Conservation (phyloP, 30 jellyfish, hydroid and myxozoan genomes). For the Sanderia malayensis region DNA sequence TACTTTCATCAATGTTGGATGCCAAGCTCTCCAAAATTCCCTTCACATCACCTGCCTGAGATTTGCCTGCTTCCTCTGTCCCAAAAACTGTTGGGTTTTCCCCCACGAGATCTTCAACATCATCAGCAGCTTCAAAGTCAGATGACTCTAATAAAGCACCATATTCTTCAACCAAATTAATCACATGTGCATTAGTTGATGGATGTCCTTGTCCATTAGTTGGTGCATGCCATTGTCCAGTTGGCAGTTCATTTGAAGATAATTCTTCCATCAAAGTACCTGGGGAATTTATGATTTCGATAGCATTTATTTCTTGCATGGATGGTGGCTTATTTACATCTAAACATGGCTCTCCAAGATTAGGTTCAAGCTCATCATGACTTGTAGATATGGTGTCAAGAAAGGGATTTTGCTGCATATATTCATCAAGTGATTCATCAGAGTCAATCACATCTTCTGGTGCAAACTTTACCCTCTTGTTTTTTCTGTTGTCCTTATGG, state of each 20-base stretch:
- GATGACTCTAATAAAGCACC: conserved; percentile 21
- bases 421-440: conserved; percentile 25
- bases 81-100: background rate
- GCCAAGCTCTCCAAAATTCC: conserved; percentile 21
- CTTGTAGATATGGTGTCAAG: background rate
- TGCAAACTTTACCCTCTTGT: conserved; percentile 3
- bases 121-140: conserved; percentile 27
- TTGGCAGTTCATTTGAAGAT: background rate
- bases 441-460: conserved; percentile 14
- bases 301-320: background rate
- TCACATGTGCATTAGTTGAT: conserved; percentile 2
- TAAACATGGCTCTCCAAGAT: background rate
- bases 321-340: background rate
- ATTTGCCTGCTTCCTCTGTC: conserved; percentile 19
- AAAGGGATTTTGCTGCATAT: conserved; percentile 15
- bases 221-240: background rate
- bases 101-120: conserved; percentile 24
- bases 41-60: conserved; percentile 22
- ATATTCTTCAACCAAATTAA: conserved; percentile 26
- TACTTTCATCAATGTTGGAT: conserved; percentile 13
- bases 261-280: background rate
- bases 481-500: conserved; percentile 1
- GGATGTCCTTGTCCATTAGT: background rate
- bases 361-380: background rate
- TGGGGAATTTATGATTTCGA: background rate